These are phyloP conservation scores for Orthonychiurus folsomi DNA, from an alignment of 2,888 invertebrate genomes.

Conservation along the genomic window DNA sequence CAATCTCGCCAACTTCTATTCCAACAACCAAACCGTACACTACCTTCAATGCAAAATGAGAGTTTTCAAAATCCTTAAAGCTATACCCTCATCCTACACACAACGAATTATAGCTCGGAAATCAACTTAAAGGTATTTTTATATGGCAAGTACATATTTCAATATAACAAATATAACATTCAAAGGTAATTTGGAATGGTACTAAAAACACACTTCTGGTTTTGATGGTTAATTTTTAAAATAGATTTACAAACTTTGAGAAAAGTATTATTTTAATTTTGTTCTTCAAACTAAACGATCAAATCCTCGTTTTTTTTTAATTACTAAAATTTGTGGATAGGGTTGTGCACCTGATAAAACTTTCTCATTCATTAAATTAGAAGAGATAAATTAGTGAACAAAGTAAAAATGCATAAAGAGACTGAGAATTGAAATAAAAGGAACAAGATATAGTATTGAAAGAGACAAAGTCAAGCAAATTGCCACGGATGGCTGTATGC, in stretches of 20 bases:
- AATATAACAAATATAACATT: no score
- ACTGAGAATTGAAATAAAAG: neutral
- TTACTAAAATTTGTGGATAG: neutral
- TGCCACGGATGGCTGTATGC: neutral
- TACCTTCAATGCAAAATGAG: no score
- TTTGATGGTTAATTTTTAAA: neutral
- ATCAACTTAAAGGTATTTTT: no score
- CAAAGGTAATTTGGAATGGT: no score
- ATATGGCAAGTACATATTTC: no score
- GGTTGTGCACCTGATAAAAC: neutral
- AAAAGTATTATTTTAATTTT: neutral
- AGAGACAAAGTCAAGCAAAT: neutral
- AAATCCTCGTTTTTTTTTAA: neutral
- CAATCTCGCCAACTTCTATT: no score
- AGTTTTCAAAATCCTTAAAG: no score
- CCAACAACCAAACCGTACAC: no score
- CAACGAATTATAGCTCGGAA: no score
- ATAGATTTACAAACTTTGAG: neutral
- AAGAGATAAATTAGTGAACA: neutral
- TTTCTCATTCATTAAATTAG: neutral
- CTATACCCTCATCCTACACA: no score
- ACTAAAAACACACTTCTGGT: no score
- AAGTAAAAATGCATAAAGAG: neutral
- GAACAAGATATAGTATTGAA: no score
- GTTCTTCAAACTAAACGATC: neutral